A percentile compares a stretch with the other conserved stretches of the same genome.
These are phyloP conservation scores for Hirtodrosophila trivittata DNA, from an alignment of 2,888 invertebrate genomes.

Conservation along the genomic window DNA sequence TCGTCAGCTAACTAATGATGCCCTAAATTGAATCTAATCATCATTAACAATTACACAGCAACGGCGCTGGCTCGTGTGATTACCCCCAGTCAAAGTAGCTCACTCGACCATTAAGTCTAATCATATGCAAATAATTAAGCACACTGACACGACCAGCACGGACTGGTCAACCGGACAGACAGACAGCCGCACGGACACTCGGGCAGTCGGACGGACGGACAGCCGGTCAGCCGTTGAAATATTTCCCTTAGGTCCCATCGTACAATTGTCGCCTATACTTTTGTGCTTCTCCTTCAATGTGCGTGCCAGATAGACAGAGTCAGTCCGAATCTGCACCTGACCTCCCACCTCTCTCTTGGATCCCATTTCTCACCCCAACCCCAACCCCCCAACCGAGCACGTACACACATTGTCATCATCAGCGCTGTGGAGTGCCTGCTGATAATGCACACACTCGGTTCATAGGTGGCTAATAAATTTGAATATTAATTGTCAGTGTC, in stretches of 20 bases:
- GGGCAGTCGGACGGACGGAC: conserved; percentile 8
- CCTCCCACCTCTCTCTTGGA: conserved; percentile 5
- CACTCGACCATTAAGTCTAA: conserved; percentile 73
- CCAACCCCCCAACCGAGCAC: neutral
- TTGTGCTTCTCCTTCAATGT: conserved; percentile 34
- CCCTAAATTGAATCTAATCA: conserved; percentile 84
- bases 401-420: conserved; percentile 40
- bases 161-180: conserved; percentile 18
- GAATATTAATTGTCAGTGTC: conserved; percentile 82
- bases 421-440: conserved; percentile 64
- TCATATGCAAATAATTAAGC: conserved; percentile 83
- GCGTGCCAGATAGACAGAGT: conserved; percentile 54
- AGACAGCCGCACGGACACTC: neutral
- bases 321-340: conserved; percentile 21
- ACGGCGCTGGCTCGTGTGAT: conserved; percentile 62
- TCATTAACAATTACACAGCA: conserved; percentile 83
- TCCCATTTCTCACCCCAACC: conserved; percentile 2
- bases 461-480: conserved; percentile 83
- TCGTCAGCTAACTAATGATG: conserved; percentile 82
- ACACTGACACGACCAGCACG: conserved; percentile 53
- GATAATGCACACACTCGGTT: conserved; percentile 83
- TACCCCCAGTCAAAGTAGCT: conserved; percentile 57
- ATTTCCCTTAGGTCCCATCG: conserved; percentile 81
- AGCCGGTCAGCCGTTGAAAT: conserved; percentile 70
- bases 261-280: conserved; percentile 75